Evolutionary conservation across 1,140 invertebrate genomes (phyloP).

Genomic region (Pissodes strobi): DNA sequence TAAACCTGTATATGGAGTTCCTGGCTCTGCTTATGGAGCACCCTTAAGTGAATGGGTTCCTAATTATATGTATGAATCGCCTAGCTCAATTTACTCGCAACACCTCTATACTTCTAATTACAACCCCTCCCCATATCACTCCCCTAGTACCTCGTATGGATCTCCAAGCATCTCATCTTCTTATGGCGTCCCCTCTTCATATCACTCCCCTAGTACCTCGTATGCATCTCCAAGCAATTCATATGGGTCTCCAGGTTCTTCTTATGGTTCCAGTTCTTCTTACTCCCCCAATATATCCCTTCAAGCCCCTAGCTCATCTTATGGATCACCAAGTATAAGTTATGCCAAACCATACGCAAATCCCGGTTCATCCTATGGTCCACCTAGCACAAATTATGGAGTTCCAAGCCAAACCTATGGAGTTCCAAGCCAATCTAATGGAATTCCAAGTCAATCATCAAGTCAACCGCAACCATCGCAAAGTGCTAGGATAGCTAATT

Average conservation of each 20-base stretch:
- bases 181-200: constrained; percentile 17
- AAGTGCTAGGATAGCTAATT: background rate
- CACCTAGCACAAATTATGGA: constrained; percentile 12
- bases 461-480: background rate
- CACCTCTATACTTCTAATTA: no score
- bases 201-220: constrained; percentile 1
- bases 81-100: background rate
- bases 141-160: constrained; percentile 17
- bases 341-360: background rate
- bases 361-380: constrained; percentile 8
- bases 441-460: background rate
- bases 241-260: background rate
- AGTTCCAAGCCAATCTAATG: constrained; percentile 14
- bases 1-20: constrained; percentile 28
- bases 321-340: background rate
- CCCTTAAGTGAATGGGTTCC: constrained; percentile 19
- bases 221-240: constrained; percentile 1
- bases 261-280: background rate
- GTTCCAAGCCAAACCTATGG: constrained; percentile 14
- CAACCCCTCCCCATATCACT: background rate
- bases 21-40: background rate
- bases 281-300: background rate
- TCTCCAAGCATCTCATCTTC: background rate
- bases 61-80: constrained; percentile 6
- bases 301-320: constrained; percentile 5